Percentiles rank a stretch among this genome's conserved stretches.
Evolutionary conservation across 2,797 vertebrate genomes (phyloP).

Genomic region (Spatula versicolor): DNA sequence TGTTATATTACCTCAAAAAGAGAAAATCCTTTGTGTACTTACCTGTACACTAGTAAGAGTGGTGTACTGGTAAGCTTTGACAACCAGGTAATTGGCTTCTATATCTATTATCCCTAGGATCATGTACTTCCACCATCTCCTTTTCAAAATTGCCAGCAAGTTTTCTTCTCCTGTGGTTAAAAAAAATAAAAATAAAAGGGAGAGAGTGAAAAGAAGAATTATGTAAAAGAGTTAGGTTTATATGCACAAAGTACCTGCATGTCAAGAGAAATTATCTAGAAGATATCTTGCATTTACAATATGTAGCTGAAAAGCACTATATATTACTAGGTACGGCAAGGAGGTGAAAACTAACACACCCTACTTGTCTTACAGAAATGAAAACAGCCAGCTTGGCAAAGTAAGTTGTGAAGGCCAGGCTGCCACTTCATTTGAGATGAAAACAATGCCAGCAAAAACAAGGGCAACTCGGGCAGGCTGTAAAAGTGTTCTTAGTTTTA

Average conservation of each 20-base stretch:
- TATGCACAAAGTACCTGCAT: not conserved
- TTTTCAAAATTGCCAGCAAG: slow-evolving; percentile 91
- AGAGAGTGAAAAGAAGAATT: not conserved
- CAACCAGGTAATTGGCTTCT: slow-evolving; percentile 94
- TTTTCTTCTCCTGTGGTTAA: slow-evolving; percentile 90
- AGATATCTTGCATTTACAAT: not conserved
- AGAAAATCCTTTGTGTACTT: slow-evolving; percentile 38
- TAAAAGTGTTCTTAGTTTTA: not conserved
- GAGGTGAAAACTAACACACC: not conserved
- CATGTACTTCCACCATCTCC: slow-evolving; percentile 98
- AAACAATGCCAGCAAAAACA: not conserved
- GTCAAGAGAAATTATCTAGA: not conserved
- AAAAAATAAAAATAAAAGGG: not conserved
- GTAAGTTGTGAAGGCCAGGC: not conserved
- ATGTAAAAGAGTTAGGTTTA: not conserved
- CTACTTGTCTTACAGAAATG: not conserved
- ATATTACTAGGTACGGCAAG: not conserved
- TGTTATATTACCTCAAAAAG: not conserved
- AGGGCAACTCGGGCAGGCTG: not conserved
- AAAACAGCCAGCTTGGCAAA: not conserved
- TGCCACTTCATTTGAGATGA: not conserved
- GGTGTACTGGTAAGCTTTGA: slow-evolving; percentile 96
- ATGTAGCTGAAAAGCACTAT: not conserved
- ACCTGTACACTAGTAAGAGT: slow-evolving; percentile 96
- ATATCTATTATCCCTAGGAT: slow-evolving; percentile 94